Conservation (phyloP, 2,888 invertebrate species). For the Cabera pusaria region DNA sequence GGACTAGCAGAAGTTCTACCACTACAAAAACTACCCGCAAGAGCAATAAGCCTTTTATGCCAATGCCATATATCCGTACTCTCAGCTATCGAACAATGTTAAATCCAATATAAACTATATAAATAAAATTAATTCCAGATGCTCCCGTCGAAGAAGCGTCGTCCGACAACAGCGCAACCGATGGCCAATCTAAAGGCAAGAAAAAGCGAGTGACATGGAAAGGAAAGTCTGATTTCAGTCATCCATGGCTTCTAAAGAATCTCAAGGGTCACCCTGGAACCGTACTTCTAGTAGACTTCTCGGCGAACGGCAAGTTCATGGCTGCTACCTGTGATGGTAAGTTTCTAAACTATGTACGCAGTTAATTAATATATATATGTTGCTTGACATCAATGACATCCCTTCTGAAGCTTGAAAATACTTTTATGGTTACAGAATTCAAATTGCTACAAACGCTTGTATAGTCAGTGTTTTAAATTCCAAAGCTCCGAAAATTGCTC, state of each 20-base stretch:
- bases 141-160: conserved; percentile 57
- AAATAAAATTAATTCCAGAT: conserved; percentile 46
- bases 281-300: conserved; percentile 91
- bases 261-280: conserved; percentile 92
- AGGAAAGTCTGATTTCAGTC: conserved; percentile 82
- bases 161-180: conserved; percentile 52
- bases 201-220: conserved; percentile 80
- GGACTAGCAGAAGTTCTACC: no score
- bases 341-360: conserved; percentile 41
- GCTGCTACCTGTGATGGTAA: conserved; percentile 93
- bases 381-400: neutral
- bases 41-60: no score
- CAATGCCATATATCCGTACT: no score
- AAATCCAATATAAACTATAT: no score
- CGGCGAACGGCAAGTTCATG: conserved; percentile 93
- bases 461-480: no score
- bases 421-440: no score
- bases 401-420: no score
- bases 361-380: conserved; percentile 14
- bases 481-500: no score
- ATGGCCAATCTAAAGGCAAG: conserved; percentile 65
- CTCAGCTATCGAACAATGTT: no score
- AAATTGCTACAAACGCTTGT: no score
- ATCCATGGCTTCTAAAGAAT: conserved; percentile 91
- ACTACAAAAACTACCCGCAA: no score